Conservation (phyloP, 2,113 vertebrate species). For the Rhinolophus sinicus region DNA sequence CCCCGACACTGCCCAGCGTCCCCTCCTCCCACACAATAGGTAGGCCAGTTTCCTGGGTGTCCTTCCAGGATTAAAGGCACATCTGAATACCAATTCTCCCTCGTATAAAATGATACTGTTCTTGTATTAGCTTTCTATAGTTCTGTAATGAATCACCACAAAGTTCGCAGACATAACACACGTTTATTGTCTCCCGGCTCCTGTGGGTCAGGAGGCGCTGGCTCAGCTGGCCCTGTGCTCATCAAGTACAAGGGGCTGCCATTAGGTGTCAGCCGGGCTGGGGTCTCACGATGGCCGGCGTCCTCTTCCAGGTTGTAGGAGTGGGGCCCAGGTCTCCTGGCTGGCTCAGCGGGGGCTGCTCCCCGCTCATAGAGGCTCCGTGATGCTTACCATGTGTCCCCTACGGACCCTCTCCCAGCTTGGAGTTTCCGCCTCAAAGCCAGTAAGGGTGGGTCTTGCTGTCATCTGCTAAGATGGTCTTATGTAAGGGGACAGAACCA, state of each 20-base stretch:
- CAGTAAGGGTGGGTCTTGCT: not conserved
- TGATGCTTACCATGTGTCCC: fast-evolving
- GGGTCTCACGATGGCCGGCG: fast-evolving
- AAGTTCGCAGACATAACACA: fast-evolving
- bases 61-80: not conserved
- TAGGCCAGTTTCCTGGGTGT: fast-evolving
- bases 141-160: fast-evolving
- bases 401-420: not conserved
- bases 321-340: fast-evolving
- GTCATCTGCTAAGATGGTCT: not conserved
- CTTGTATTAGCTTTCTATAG: fast-evolving
- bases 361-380: too few relatives aligned
- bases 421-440: not conserved
- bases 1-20: fast-evolving
- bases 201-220: fast-evolving
- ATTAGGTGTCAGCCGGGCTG: fast-evolving
- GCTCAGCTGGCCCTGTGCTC: not conserved
- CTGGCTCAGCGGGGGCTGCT: fast-evolving
- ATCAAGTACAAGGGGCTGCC: fast-evolving
- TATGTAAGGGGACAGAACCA: not conserved
- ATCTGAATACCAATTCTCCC: fast-evolving
- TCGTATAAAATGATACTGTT: fast-evolving
- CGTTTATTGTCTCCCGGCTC: fast-evolving
- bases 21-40: fast-evolving
- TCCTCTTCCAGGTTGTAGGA: not conserved